Evolutionary conservation across 2,888 invertebrate species (phyloP).

Genomic region (Dynastes maya): DNA sequence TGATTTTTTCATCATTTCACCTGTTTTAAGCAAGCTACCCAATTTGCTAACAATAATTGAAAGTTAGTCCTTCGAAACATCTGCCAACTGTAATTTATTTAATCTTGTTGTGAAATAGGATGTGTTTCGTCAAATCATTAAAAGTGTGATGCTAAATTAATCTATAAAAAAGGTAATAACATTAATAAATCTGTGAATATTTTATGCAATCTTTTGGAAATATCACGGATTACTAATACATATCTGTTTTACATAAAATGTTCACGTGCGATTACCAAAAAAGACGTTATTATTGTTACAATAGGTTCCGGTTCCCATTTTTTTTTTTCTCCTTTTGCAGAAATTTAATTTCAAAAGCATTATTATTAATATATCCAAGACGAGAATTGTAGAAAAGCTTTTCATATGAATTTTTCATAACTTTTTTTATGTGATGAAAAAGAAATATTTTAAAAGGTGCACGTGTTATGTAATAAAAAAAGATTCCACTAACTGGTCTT

Average conservation of each 20-base stretch:
- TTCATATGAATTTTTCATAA: background rate
- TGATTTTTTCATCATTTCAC: background rate
- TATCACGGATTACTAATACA: background rate
- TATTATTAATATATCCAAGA: no score
- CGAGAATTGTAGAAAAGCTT: no score
- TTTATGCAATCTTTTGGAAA: background rate
- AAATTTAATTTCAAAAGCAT: no score
- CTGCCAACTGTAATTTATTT: background rate
- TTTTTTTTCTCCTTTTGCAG: background rate
- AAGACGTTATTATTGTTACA: no score
- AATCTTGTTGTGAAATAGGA: conserved; percentile 1
- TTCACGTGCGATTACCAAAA: background rate
- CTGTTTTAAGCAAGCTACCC: background rate
- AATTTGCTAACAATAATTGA: background rate
- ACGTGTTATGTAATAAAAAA: no score
- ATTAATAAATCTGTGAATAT: background rate
- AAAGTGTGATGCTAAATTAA: background rate
- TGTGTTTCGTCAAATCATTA: background rate
- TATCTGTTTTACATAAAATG: background rate
- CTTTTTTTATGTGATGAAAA: no score
- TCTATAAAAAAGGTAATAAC: conserved; percentile 7
- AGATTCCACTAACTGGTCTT: no score
- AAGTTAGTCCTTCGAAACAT: conserved; percentile 8
- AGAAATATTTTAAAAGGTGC: no score
- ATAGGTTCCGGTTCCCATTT: background rate